A percentile compares a stretch with the other conserved stretches of the same genome.
Evolutionary conservation across 1,140 invertebrate species (phyloP).

Genomic region (Polypedilum vanderplanki): DNA sequence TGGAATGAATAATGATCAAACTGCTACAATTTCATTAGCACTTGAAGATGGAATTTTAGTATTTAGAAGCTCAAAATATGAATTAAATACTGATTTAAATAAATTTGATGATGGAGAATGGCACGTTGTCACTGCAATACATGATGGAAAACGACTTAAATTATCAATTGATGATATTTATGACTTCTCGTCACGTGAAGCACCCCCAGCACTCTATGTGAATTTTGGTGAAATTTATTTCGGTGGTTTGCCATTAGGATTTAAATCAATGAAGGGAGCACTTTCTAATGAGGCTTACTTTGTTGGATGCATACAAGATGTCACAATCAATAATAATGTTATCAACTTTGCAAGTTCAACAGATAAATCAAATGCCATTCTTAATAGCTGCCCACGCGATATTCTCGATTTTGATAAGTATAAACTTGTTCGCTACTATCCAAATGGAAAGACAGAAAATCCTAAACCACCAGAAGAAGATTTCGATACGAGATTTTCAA

Average conservation of each 20-base stretch:
- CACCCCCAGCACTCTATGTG: constrained; percentile 53
- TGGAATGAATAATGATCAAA: constrained; percentile 56
- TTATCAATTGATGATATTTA: constrained; percentile 81
- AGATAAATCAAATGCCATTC: constrained; percentile 54
- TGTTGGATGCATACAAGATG: constrained; percentile 79
- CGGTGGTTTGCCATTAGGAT: constrained; percentile 67
- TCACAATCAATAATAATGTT: constrained; percentile 73
- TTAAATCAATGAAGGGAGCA: constrained; percentile 41
- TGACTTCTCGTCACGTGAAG: constrained; percentile 51
- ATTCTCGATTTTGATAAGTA: constrained; percentile 38
- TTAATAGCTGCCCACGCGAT: constrained; percentile 56
- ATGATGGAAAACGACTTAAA: constrained; percentile 53
- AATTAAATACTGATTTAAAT: constrained; percentile 51
- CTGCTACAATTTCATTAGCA: constrained; percentile 57
- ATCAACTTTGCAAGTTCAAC: constrained; percentile 74
- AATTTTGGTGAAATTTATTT: constrained; percentile 67
- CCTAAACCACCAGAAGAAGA: not conserved
- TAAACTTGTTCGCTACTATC: constrained; percentile 36
- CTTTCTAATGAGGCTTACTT: constrained; percentile 52
- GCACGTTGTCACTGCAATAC: constrained; percentile 85
- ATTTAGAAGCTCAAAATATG: constrained; percentile 59
- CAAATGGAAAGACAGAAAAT: constrained; percentile 31
- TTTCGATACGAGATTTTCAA: constrained; percentile 29
- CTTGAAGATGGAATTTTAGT: constrained; percentile 61
- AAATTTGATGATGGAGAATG: constrained; percentile 83